phyloP scores from a whole-genome alignment of 2,888 invertebrate genomes.

The Eumerus sabulonum region DNA sequence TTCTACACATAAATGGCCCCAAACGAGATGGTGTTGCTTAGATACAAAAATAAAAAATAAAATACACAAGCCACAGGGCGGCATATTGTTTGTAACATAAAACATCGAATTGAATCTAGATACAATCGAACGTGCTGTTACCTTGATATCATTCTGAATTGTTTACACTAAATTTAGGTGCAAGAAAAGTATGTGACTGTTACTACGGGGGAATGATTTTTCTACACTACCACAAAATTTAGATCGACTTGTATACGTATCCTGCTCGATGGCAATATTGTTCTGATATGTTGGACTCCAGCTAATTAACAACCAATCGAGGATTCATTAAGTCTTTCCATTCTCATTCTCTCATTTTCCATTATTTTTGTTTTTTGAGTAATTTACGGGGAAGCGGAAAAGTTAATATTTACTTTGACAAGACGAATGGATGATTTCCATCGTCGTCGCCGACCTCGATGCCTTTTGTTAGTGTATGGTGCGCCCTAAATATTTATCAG shows the following conservation, averaged over 20 bases:
- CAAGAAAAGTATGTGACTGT: conserved; percentile 5
- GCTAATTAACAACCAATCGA: conserved; percentile 36
- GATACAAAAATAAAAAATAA: conserved; percentile 14
- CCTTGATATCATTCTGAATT: conserved; percentile 42
- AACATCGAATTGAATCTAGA: conserved; percentile 56
- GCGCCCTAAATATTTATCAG: conserved; percentile 49
- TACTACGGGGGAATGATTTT: too few species aligned
- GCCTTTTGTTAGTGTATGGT: conserved; percentile 2
- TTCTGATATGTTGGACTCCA: neutral
- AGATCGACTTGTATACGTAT: neutral
- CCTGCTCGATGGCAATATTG: conserved; percentile 4
- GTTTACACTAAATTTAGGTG: conserved; percentile 57
- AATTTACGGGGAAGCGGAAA: conserved; percentile 42
- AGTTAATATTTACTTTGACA: conserved; percentile 53
- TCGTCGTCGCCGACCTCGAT: conserved; percentile 14
- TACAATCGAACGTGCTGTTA: conserved; percentile 37
- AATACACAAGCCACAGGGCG: neutral
- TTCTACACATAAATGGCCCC: conserved; percentile 65
- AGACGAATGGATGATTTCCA: conserved; percentile 28
- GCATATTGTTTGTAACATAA: conserved; percentile 34
- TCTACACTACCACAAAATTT: neutral
- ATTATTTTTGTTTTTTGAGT: conserved; percentile 21
- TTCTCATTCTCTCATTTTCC: too few species aligned
- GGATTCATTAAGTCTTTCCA: conserved; percentile 54
- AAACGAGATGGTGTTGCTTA: conserved; percentile 49